Conservation (phyloP, 2,797 vertebrate genomes). For the Sebastes vulpes region DNA sequence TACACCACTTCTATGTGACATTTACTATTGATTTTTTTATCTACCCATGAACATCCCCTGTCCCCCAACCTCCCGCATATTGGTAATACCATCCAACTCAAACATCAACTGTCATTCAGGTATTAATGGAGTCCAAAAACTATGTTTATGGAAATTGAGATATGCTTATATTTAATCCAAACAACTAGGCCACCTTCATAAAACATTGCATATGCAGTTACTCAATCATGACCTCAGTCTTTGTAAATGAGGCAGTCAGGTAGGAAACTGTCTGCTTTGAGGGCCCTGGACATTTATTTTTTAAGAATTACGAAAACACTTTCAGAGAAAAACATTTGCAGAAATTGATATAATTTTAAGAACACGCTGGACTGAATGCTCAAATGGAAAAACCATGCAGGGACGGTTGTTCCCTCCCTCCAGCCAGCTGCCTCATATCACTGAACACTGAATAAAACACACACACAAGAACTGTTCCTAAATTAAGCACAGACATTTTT, state of each 20-base stretch:
- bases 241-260: background rate
- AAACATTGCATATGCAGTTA: background rate
- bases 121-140: background rate
- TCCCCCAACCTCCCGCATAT: background rate
- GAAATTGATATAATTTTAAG: background rate
- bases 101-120: background rate
- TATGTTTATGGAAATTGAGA: no score
- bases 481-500: constrained; percentile 24
- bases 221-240: background rate
- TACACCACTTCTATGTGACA: no score
- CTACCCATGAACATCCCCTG: no score
- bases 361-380: background rate
- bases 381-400: background rate
- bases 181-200: background rate
- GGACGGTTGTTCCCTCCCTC: background rate
- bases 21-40: no score
- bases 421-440: background rate
- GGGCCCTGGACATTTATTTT: background rate
- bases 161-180: background rate
- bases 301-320: background rate
- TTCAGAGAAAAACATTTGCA: background rate
- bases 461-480: background rate
- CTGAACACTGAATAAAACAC: constrained; percentile 17
- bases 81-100: background rate
- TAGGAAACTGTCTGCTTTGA: background rate